Evolutionary conservation across 1,140 invertebrate species (phyloP).

Genomic region (Ceratoteleas bidentatus): DNA sequence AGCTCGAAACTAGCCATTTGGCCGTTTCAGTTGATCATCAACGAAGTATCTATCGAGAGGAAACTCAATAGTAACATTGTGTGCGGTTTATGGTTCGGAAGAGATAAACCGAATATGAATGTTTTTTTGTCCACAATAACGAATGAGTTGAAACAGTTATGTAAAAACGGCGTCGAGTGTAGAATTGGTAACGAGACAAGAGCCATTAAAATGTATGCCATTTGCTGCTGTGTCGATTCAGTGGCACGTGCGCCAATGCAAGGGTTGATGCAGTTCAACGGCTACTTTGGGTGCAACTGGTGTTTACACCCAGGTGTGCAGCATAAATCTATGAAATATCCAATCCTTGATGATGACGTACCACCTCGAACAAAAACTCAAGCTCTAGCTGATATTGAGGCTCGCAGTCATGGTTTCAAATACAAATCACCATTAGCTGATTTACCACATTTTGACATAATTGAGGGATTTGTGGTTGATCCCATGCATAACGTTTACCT

Average conservation of each 20-base stretch:
- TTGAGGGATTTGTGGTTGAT: slow-evolving; percentile 26
- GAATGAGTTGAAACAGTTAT: not conserved
- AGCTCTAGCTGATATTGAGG: not conserved
- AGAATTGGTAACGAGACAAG: slow-evolving; percentile 3
- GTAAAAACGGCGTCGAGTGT: slow-evolving; percentile 12
- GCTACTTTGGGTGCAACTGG: slow-evolving; percentile 20
- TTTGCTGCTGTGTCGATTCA: slow-evolving; percentile 13
- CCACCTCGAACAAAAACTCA: not conserved
- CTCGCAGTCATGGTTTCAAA: slow-evolving; percentile 10
- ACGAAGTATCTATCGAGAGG: not conserved
- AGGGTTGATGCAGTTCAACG: slow-evolving; percentile 19
- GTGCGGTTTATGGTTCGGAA: slow-evolving; percentile 18
- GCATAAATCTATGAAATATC: not conserved
- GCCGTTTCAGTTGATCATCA: not conserved
- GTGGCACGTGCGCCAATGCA: slow-evolving; percentile 5
- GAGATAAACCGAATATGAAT: slow-evolving; percentile 29
- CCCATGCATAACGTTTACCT: slow-evolving; percentile 18
- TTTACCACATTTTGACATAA: slow-evolving; percentile 18
- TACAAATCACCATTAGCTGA: not conserved
- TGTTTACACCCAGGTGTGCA: slow-evolving; percentile 18
- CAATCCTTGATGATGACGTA: not conserved
- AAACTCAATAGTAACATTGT: not conserved
- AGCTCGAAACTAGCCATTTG: slow-evolving; percentile 6
- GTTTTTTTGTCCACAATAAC: slow-evolving; percentile 10
- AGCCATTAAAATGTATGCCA: slow-evolving; percentile 12